Evolutionary conservation across 2,797 vertebrate genomes (phyloP), one percentile per base, ranked within the genome.

Genomic region (Darevskia nairensis): DNA sequence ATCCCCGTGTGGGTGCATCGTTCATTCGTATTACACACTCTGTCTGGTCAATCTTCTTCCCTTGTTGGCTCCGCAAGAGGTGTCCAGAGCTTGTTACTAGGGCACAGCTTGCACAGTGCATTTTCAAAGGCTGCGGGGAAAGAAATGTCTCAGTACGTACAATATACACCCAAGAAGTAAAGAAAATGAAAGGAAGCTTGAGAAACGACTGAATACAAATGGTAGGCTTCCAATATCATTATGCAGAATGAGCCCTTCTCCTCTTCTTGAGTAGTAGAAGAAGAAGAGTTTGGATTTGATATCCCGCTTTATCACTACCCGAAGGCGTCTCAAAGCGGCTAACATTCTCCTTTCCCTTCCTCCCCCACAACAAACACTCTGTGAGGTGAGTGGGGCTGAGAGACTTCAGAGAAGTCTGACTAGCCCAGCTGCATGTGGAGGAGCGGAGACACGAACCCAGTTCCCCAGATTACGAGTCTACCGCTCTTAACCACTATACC

Each of bases 21-120:
- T 99, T 99, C 99, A 99, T 99, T 55, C 99, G 98, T 92, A 99
- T 99, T 89, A 99, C 98, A 0, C 99, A 99, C 89, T 99, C 98
- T 0, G 98, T 97, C 91, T 89, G 95, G 96, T 99, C 99, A 4
- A 99, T 99, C 82, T 97, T 98, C 44, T 96, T 88, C 0, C 99
- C 98, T 29, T 97, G 98, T 0, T 95, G 94, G 69, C 98, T 97
- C 23, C 96, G 97, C 55, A 98, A 97, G 46, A 99, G 98, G 90
- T 99, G 99, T 46, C 99, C 99, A 0, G 99, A 99, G 96, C 99
- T 99, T 90, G 98, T 99, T 88, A 99, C 98, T 93, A 99, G 96
- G 0, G 99, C 97, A 10, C 99, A 99, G 91, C 96, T 98, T 90
- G 93, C 94, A 95, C 99, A 99, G 95, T 98, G 99, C 98, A 99